These are phyloP conservation scores for Salvelinus namaycush DNA, from an alignment of 2,113 vertebrate species.

Conservation along the genomic window DNA sequence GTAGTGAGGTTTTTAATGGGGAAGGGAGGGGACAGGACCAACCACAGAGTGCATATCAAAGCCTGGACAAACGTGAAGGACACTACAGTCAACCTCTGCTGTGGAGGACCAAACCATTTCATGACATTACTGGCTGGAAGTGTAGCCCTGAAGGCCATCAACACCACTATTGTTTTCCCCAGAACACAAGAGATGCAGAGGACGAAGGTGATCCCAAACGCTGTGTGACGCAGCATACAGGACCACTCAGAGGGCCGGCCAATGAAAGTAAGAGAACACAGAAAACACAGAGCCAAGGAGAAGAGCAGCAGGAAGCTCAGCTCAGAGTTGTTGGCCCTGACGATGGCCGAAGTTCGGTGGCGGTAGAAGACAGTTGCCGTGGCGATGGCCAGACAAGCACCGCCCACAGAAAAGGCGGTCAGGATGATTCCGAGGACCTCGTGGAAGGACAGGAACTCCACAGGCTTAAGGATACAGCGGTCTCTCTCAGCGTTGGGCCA, in stretches of 20 bases:
- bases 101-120: constrained; percentile 65
- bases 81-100: constrained; percentile 66
- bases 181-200: constrained; percentile 42
- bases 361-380: constrained; percentile 56
- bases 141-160: constrained; percentile 37
- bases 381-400: constrained; percentile 51
- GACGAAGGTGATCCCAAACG: constrained; percentile 42
- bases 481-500: constrained; percentile 60
- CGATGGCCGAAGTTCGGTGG: constrained; percentile 62
- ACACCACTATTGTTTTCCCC: constrained; percentile 40
- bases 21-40: constrained; percentile 61
- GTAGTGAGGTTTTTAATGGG: constrained; percentile 57
- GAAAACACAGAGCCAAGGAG: constrained; percentile 58
- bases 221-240: constrained; percentile 59
- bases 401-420: constrained; percentile 53
- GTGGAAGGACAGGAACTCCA: constrained; percentile 67
- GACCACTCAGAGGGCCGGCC: constrained; percentile 55
- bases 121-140: constrained; percentile 40
- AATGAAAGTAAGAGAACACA: constrained; percentile 62
- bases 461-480: constrained; percentile 57
- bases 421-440: constrained; percentile 64
- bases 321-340: constrained; percentile 71
- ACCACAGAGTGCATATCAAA: constrained; percentile 66
- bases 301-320: constrained; percentile 65
- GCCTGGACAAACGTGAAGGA: constrained; percentile 60